Base-by-base conservation (phyloP, 2,113 vertebrate genomes). In the Noctilio leporinus region DNA sequence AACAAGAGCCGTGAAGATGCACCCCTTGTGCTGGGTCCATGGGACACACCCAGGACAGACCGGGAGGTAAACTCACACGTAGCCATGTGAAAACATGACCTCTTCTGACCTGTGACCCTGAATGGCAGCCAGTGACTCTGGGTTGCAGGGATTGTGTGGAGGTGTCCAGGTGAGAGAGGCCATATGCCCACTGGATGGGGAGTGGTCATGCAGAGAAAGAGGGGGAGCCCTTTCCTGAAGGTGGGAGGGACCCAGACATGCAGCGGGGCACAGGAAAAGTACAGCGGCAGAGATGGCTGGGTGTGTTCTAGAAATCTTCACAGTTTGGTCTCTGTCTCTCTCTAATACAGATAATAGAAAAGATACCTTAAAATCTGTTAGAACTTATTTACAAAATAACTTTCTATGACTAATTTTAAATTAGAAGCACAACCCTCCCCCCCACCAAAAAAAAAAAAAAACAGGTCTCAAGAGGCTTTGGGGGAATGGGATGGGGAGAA, bases 21-120 rank as follows among this genome's bases (percentile, higher is more conserved):
- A 20, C 8, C 20, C 17, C 5, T 26, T 17, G 17, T 0, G 5
- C 1, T 3, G 11, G 22, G 26, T 1, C n/a, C 9, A 2, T 47
- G 4, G 3, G 8, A 3, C 16, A 3, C 16, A 0, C 7, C 8
- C 33, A 0, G 12, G 14, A 5, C 22, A 10, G 6, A 5, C 19
- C 15, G 7, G 0, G 2, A 38, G 10, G 38, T 16, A 4, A 1
- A 51, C 0, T 0, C 12, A 14, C 10, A 4, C 3, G 2, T 0
- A 2, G 15, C 1, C 7, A 19, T 30, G 1, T 11, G 35, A 4
- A 10, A 12, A 30, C 11, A 10, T 6, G 45, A 11, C 11, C 24
- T 10, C 33, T 1, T 1, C 1, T 2, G 30, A 40, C 10, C 2
- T 11, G 3, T 0, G n/a, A 12, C 0, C 4, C 16, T 7, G 17